phyloP scores from a whole-genome alignment of 2,797 vertebrate species.

The Sylvia borin region DNA sequence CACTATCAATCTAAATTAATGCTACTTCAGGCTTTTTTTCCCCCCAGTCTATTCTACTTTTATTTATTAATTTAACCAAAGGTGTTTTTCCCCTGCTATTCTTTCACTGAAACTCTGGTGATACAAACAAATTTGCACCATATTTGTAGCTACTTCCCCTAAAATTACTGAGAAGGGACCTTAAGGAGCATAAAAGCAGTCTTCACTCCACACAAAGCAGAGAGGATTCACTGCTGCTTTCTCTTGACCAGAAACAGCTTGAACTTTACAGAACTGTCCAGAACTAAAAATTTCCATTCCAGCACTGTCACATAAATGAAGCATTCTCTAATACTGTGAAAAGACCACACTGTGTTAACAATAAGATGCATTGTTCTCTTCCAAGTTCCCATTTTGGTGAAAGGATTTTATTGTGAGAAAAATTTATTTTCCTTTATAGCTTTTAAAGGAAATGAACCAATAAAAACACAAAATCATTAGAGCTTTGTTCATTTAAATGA shows the following conservation, averaged over 20 bases:
- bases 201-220: not conserved
- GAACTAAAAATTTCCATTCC: not conserved
- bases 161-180: not conserved
- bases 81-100: not conserved
- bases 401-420: slow-evolving; percentile 21
- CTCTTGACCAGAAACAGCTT: not conserved
- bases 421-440: not conserved
- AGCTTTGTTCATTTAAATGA: not conserved
- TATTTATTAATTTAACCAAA: not conserved
- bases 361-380: not conserved
- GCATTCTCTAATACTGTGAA: not conserved
- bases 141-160: not conserved
- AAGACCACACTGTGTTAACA: not conserved
- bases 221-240: not conserved
- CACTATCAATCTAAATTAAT: not conserved
- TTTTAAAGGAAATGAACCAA: slow-evolving; percentile 46
- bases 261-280: not conserved
- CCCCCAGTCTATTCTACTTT: not conserved
- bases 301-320: not conserved
- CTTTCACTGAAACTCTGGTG: not conserved
- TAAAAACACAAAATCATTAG: not conserved
- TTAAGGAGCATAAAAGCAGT: not conserved
- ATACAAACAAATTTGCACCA: rapidly evolving
- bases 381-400: not conserved
- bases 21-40: not conserved